Evolutionary conservation across 2,888 invertebrate species (phyloP), one percentile per base, ranked within the genome.

Genomic region (Aleiodes testaceus): DNA sequence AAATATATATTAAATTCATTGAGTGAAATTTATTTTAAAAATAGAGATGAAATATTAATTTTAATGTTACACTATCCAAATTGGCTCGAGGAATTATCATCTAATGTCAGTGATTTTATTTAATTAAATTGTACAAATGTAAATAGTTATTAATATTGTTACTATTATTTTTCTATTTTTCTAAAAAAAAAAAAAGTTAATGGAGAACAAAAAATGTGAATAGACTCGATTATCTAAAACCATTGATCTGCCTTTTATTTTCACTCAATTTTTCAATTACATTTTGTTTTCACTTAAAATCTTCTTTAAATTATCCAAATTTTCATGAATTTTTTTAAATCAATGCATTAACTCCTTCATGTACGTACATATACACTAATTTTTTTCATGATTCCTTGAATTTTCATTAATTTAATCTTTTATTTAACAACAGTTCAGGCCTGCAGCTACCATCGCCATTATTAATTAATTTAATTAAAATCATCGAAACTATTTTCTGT

Each of bases 21-120:
- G 3, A 74, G 76, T 61, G 61, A 77, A 55, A 76, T 81, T n/a
- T 80, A 78, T 50, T 14, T 63, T 3, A 73, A 75, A 30, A 77
- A 79, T 64, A 71, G 76, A 6, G 72, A 80, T 26, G 77, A 78
- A 52, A 68, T 74, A 9, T 63, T 82, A 36, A 79, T 80, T 30
- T 73, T 86, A 3, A 59, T 86, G 4, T 80, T 80, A 5, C 85
- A 86, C 52, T 85, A 81, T 75, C 81, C 85, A 12, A 59, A 72
- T 3, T 86, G 85, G 85, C 26, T 84, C 9, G 72, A 78, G 36
- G 45, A 69, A 6, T 77, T 82, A 26, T 14, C 72, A 18, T 52
- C 72, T 14, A 72, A 73, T 49, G 69, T 78, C n/a, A 30, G 18
- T 0, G 42, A 63, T 30, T 65, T 59, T 22, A 52, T 63, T 66